Conservation (phyloP, 1,140 invertebrate genomes). For the Drosophila equinoxialis region DNA sequence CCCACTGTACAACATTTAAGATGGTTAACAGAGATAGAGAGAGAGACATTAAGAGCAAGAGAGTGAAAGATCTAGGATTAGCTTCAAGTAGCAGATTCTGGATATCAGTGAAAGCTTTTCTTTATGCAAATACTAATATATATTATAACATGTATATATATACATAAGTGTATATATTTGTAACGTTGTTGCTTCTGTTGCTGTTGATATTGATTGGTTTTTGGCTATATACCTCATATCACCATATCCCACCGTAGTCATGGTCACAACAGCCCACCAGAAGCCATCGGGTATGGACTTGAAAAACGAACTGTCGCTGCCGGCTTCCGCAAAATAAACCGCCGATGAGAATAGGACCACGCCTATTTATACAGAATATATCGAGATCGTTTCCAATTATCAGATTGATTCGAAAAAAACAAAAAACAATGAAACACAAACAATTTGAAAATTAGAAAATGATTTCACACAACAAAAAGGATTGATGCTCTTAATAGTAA, state of each 20-base stretch:
- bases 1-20: background rate
- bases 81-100: constrained; percentile 23
- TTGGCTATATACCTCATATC: constrained; percentile 95
- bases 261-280: constrained; percentile 99
- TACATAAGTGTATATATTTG: background rate
- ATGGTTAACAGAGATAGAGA: background rate
- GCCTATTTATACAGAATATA: constrained; percentile 86
- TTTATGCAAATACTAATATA: background rate
- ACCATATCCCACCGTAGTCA: constrained; percentile 99
- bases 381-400: constrained; percentile 84
- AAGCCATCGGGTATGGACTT: constrained; percentile 99
- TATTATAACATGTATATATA: background rate
- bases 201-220: constrained; percentile 14
- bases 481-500: constrained; percentile 5
- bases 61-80: constrained; percentile 24
- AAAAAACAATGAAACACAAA: too few species aligned
- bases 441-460: constrained; percentile 25
- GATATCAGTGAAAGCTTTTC: constrained; percentile 20
- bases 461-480: too few species aligned
- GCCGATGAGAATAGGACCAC: constrained; percentile 99
- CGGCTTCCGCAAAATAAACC: constrained; percentile 99
- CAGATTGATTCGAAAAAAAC: background rate
- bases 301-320: constrained; percentile 98
- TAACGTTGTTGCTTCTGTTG: background rate
- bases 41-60: constrained; percentile 16